Evolutionary conservation across 2,797 vertebrate genomes (phyloP).

Genomic region (Enteromius viviparus): DNA sequence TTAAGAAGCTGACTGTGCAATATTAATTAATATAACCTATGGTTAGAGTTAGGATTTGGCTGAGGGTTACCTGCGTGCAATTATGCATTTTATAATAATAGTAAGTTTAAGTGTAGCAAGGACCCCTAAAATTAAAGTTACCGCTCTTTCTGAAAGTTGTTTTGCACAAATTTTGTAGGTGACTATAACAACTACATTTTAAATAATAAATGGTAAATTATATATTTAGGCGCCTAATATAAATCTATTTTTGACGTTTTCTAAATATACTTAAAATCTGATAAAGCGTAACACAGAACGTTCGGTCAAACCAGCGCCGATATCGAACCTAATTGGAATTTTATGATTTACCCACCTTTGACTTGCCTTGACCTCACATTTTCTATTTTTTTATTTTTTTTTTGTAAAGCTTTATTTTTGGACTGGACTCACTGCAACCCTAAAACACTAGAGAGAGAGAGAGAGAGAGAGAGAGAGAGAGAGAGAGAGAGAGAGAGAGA

Average conservation of each 20-base stretch:
- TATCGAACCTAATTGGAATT: not conserved
- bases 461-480: constrained; percentile 7
- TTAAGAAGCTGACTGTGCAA: not conserved
- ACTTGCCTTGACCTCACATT: not conserved
- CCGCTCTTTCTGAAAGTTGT: no score
- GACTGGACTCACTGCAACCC: not conserved
- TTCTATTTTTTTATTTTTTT: no score
- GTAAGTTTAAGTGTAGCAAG: no score
- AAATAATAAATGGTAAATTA: not conserved
- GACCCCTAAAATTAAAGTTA: no score
- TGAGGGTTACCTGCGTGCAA: not conserved
- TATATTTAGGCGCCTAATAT: no score
- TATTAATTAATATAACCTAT: not conserved
- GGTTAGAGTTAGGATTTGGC: no score
- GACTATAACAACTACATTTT: not conserved
- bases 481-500: constrained; percentile 7
- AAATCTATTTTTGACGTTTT: no score
- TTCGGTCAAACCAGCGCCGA: not conserved
- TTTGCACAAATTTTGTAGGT: not conserved
- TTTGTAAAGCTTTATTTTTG: not conserved
- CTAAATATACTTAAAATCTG: no score
- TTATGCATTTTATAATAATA: not conserved
- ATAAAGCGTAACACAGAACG: not conserved
- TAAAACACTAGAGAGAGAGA: constrained; percentile 1
- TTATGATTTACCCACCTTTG: not conserved